phyloP scores from a whole-genome alignment of 2,797 vertebrate species.

The Lerista edwardsae region DNA sequence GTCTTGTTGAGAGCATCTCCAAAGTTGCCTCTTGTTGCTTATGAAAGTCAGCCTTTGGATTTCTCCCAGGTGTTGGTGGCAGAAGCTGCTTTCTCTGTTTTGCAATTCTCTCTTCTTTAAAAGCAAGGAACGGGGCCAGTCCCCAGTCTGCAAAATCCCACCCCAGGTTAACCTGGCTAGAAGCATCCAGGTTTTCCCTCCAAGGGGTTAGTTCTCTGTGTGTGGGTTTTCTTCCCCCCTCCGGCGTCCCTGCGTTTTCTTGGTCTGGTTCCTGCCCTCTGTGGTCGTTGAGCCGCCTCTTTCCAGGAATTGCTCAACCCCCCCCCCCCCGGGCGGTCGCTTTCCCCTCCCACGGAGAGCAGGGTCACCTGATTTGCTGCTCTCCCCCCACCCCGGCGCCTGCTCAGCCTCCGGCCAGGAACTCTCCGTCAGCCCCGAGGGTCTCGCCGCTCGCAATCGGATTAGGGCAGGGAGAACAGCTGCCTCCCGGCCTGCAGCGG shows the following conservation, averaged over 20 bases:
- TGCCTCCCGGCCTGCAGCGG: background rate
- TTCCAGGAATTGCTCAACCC: background rate
- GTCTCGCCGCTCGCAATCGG: background rate
- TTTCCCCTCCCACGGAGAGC: background rate
- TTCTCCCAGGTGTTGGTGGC: background rate
- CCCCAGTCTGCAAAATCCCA: background rate
- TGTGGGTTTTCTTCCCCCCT: background rate
- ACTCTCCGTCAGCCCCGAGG: background rate
- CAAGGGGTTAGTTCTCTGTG: conserved; percentile 23
- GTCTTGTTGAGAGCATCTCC: too few species aligned
- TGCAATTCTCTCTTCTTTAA: too few species aligned
- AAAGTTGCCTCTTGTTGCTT: too few species aligned
- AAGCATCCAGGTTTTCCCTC: background rate
- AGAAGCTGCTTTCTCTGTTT: too few species aligned
- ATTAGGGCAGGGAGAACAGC: conserved; percentile 27
- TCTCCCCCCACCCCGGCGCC: too few species aligned
- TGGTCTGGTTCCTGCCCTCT: too few species aligned
- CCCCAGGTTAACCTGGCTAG: conserved; percentile 9
- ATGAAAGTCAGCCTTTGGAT: background rate
- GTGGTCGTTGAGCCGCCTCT: background rate
- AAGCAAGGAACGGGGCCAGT: background rate
- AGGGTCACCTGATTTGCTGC: background rate
- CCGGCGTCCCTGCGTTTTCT: background rate
- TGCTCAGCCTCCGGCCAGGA: too few species aligned
- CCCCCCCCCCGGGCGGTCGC: too few species aligned